Percentiles rank a stretch among this genome's conserved stretches.
Evolutionary conservation across 2,888 invertebrate genomes (phyloP).

Genomic region (Parelbella ahira): DNA sequence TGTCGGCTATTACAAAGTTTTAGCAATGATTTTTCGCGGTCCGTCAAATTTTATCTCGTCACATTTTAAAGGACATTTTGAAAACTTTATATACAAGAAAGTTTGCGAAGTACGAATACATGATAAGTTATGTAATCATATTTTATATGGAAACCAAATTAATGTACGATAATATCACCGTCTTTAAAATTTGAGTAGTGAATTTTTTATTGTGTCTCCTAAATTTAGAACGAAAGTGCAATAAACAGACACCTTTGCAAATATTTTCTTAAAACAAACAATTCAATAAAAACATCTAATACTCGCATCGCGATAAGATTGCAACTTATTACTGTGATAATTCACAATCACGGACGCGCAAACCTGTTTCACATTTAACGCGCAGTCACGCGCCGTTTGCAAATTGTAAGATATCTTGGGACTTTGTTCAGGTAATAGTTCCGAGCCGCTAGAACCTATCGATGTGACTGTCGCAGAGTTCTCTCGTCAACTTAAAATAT

Average conservation of each 20-base stretch:
- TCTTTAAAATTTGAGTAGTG: no score
- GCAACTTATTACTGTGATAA: conserved; percentile 25
- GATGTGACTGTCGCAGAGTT: no score
- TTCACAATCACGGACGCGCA: conserved; percentile 19
- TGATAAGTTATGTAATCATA: no score
- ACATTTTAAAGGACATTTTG: conserved; percentile 4
- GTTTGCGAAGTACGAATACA: no score
- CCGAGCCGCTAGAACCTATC: no score
- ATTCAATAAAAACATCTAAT: conserved; percentile 17
- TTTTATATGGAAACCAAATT: no score
- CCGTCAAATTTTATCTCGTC: conserved; percentile 8
- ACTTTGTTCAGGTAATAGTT: no score
- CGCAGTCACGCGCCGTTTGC: conserved; percentile 20
- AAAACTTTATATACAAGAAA: conserved; percentile 4
- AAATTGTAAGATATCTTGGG: conserved; percentile 9
- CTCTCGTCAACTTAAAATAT: no score
- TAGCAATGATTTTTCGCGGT: conserved; percentile 7
- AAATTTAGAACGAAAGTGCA: no score
- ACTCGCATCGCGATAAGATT: conserved; percentile 21
- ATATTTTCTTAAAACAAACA: background rate
- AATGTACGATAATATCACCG: no score
- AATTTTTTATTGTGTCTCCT: no score
- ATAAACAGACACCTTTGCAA: no score
- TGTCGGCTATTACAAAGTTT: conserved; percentile 7
- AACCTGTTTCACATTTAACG: conserved; percentile 15